Evolutionary conservation across 2,113 vertebrate genomes (phyloP), one percentile per base, ranked within the genome.

Genomic region (Ancistrus triradiatus): DNA sequence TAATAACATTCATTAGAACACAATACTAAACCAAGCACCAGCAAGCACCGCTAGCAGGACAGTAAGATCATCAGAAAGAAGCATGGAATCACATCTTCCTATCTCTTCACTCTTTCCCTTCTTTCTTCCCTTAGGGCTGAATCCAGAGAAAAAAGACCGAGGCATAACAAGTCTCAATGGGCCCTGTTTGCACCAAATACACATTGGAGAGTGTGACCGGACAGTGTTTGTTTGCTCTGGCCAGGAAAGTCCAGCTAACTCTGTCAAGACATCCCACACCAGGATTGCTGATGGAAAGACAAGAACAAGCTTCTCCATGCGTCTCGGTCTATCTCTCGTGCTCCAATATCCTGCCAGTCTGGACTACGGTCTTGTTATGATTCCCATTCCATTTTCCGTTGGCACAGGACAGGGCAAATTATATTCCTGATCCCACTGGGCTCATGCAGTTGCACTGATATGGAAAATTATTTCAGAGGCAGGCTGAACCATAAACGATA

Each of bases 391-490:
- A 63, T 70, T 74, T 73, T 70, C 71, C 68, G 35, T 56, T 77
- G 74, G 67, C 56, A 63, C 59, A 55, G 64, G 55, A 64, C 40
- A 59, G 51, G 66, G 63, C 70, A 70, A 74, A 68, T 62, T 60
- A 74, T 59, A 71, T 66, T 66, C 57, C 51, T 61, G 66, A 61
- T 73, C 77, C 77, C 77, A 74, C 58, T 31, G 74, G 77, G 63
- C 72, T 74, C 72, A 70, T 78, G 72, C 66, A 68, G 66, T 72
- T 65, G 66, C 71, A 73, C 56, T 74, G 77, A 79, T 77, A 79
- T 74, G 74, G 72, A 79, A 79, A 70, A 79, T 79, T 74, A 77
- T 79, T 77, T 77, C 62, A 74, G 72, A 66, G 59, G 66, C 69
- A 74, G 63, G 43, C 56, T 70, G 56, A 72, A 73, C 56, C 61